A percentile compares a stretch with the other conserved stretches of the same genome.
Evolutionary conservation across 2,888 invertebrate species (phyloP).

Genomic region (Eulithis testata): DNA sequence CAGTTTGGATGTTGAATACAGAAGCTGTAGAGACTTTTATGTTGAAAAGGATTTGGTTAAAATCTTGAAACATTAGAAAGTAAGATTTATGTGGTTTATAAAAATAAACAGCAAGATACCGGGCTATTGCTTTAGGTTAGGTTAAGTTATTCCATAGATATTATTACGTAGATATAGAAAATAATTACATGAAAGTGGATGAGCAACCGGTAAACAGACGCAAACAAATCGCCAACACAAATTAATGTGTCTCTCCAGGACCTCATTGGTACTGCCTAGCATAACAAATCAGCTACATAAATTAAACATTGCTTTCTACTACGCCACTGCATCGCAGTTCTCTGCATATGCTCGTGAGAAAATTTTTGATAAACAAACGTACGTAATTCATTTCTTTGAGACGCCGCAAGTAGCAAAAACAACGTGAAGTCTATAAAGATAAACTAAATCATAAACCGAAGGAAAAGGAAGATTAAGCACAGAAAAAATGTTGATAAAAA

Average conservation of each 20-base stretch:
- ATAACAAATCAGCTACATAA: conserved; percentile 42
- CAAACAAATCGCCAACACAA: conserved; percentile 41
- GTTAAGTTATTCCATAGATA: not conserved
- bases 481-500: no score
- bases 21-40: conserved; percentile 46
- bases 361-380: conserved; percentile 63
- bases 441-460: conserved; percentile 4
- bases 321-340: conserved; percentile 55
- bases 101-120: no score
- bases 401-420: conserved; percentile 52
- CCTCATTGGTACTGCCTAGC: conserved; percentile 36
- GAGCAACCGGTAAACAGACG: conserved; percentile 34
- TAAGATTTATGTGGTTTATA: no score
- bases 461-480: not conserved
- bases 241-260: conserved; percentile 36
- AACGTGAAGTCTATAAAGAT: conserved; percentile 21
- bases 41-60: conserved; percentile 1
- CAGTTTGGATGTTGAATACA: conserved; percentile 49
- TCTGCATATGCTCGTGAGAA: conserved; percentile 75
- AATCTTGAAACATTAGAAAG: not conserved
- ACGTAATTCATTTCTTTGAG: conserved; percentile 65
- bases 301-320: conserved; percentile 54
- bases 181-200: conserved; percentile 27
- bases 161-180: conserved; percentile 6
- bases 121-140: no score